Evolutionary conservation across 1,140 invertebrate genomes (phyloP), one percentile per base, ranked within the genome.

Genomic region (Drosophila bifasciata): DNA sequence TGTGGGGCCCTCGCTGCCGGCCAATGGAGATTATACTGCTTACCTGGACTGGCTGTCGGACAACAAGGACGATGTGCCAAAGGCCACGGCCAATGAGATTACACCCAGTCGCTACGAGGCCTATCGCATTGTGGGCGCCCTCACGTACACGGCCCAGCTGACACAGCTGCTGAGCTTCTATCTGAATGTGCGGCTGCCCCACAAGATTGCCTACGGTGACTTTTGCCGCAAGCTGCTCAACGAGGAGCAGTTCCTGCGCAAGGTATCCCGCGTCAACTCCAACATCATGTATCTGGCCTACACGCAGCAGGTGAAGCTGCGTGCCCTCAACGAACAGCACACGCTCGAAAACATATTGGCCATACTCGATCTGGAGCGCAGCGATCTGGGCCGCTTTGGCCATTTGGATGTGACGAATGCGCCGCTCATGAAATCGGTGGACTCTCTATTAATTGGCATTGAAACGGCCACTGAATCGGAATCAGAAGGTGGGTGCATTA

Each of bases 271-370:
- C 58, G 92, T 97, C 15, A 97, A 97, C 92, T 94, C 95, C 55
- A 97, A 97, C 86, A 93, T 97, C 44, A 91, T 97, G 72, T 95
- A 96, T 92, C 91, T 97, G 59, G 97, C 96, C 90, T 95, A 96
- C 71, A 95, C 95, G 2, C 96, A 97, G 92, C 94, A 95, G 77
- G 94, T 96, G 9, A 93, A 95, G 80, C 85, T 94, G 21, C 92
- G 93, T 9, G 90, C 93, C 5, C 85, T 97, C 19, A 93, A 95
- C 86, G 94, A 96, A 21, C 93, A 94, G 78, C 94, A 95, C 79
- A 96, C 96, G 1, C 90, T 97, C 32, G 94, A 95, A 72, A 97
- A 97, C 92, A 89, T 97, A 19, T 91, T 96, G 60, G 92, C 94
- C 57, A 93, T 97, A 67, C 91, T 97, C 32, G 94, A 96, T 86